Conservation (phyloP, 2,888 invertebrate species). For the Pollenia labialis region DNA sequence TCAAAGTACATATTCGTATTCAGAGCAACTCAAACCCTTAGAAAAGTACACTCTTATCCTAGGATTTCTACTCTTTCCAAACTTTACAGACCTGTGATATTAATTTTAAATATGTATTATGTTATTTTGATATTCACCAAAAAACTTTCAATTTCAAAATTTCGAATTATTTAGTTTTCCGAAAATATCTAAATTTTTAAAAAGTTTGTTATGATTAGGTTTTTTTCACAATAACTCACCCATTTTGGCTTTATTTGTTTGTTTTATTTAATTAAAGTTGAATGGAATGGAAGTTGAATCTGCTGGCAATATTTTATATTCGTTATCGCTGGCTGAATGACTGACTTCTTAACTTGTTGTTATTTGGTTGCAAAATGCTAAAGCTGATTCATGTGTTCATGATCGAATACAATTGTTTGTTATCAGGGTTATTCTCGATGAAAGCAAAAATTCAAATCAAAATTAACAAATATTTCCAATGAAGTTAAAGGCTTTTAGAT, state of each 20-base stretch:
- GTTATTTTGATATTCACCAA: too few species aligned
- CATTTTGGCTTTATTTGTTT: constrained; percentile 34
- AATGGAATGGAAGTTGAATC: constrained; percentile 10
- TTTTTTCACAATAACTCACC: constrained; percentile 35
- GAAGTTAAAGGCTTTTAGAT: constrained; percentile 10
- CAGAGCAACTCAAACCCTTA: too few species aligned
- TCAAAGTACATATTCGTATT: too few species aligned
- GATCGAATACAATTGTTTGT: constrained; percentile 39
- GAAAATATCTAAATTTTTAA: too few species aligned
- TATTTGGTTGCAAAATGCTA: constrained; percentile 42
- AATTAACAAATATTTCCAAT: constrained; percentile 27
- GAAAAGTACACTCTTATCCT: too few species aligned
- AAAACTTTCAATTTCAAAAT: too few species aligned
- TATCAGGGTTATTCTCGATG: constrained; percentile 20
- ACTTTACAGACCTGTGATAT: too few species aligned
- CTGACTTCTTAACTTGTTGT: constrained; percentile 46
- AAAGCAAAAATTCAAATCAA: constrained; percentile 29
- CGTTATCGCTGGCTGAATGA: constrained; percentile 14
- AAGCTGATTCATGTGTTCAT: constrained; percentile 60
- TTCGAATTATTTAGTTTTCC: too few species aligned
- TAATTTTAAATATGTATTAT: too few species aligned
- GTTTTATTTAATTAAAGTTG: constrained; percentile 25
- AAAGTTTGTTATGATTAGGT: not conserved
- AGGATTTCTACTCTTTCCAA: too few species aligned
- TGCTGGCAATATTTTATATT: constrained; percentile 8